A percentile compares a stretch with the other conserved stretches of the same genome.
These are phyloP conservation scores for Pollenia griseotomentosa DNA, from an alignment of 2,888 invertebrate genomes.

Conservation along the genomic window DNA sequence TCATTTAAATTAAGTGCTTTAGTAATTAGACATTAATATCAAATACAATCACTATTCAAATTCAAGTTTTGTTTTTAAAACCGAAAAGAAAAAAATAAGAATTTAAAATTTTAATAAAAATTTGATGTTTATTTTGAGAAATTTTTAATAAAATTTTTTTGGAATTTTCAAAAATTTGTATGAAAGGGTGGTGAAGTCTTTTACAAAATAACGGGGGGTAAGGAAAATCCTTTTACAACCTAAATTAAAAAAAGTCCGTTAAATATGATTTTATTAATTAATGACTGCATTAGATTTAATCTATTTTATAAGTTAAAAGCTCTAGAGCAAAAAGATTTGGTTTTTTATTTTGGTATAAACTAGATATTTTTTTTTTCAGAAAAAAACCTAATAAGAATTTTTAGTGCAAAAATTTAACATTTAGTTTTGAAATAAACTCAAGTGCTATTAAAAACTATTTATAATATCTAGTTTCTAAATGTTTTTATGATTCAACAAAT, in stretches of 20 bases:
- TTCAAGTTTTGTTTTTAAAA: neutral
- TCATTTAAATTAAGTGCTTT: constrained; percentile 18
- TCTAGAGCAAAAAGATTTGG: neutral
- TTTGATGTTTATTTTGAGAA: neutral
- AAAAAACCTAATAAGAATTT: neutral
- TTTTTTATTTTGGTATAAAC: neutral
- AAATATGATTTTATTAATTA: neutral
- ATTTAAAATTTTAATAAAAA: neutral
- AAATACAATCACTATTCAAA: constrained; percentile 26
- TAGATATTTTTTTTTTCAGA: neutral
- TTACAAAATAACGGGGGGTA: no score
- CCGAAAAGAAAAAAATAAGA: neutral
- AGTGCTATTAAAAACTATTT: constrained; percentile 32
- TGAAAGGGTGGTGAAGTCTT: no score
- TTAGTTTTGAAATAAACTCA: constrained; percentile 31
- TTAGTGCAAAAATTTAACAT: constrained; percentile 13
- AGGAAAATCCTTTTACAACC: neutral
- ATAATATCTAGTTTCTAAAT: constrained; percentile 2
- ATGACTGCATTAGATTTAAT: constrained; percentile 30
- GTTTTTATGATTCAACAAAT: neutral
- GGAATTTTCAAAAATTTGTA: no score
- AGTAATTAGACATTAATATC: constrained; percentile 6
- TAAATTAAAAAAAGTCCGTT: neutral
- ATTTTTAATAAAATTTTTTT: no score
- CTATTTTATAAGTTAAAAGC: neutral